A percentile compares a stretch with the other conserved stretches of the same genome.
phyloP scores from a whole-genome alignment of 2,888 invertebrate genomes.

The Tipula vernalis region DNA sequence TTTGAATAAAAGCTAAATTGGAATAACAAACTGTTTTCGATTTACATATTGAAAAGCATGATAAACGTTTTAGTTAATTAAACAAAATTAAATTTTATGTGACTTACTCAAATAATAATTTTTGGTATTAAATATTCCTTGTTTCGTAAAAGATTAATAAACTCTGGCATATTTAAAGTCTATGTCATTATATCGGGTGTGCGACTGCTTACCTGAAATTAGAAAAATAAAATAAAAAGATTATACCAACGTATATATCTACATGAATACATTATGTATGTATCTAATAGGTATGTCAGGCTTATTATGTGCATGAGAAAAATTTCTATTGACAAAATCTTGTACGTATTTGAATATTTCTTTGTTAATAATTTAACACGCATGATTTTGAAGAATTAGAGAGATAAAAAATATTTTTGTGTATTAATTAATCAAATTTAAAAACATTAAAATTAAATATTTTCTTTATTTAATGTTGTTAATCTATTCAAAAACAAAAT shows the following conservation, averaged over 20 bases:
- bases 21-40: too few relatives aligned
- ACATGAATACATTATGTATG: too few relatives aligned
- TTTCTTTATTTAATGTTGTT: too few relatives aligned
- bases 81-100: too few relatives aligned
- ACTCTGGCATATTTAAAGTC: neutral
- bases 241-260: neutral
- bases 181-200: neutral
- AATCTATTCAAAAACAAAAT: too few relatives aligned
- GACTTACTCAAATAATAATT: too few relatives aligned
- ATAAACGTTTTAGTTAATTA: too few relatives aligned
- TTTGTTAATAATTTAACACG: neutral
- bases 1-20: too few relatives aligned
- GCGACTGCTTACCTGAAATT: neutral
- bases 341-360: neutral
- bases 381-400: neutral
- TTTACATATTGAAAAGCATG: too few relatives aligned
- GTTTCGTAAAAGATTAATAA: neutral
- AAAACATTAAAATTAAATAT: too few relatives aligned
- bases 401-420: neutral
- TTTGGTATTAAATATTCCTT: too few relatives aligned
- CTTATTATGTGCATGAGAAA: neutral
- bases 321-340: neutral
- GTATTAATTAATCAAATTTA: neutral
- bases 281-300: neutral
- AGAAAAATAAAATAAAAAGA: neutral